phyloP scores from a whole-genome alignment of 2,888 invertebrate genomes.

The Encarsia formosa region DNA sequence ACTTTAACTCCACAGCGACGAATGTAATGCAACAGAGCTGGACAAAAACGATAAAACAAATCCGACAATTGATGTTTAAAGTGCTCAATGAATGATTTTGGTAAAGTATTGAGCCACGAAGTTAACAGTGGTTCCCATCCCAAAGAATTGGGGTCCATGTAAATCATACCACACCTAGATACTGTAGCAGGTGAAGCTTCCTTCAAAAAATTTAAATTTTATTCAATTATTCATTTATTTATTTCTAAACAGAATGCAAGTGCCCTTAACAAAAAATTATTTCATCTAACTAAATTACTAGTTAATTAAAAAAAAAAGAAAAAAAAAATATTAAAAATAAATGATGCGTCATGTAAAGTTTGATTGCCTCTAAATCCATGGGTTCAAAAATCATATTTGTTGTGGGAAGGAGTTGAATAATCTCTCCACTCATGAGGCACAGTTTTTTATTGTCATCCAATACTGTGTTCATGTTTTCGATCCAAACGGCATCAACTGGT shows the following conservation, averaged over 20 bases:
- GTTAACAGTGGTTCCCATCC: slow-evolving; percentile 85
- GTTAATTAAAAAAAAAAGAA: no score
- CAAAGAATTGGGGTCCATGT: slow-evolving; percentile 82
- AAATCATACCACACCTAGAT: slow-evolving; percentile 95
- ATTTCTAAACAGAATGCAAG: no score
- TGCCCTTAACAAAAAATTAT: no score
- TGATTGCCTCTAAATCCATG: slow-evolving; percentile 76
- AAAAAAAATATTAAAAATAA: no score
- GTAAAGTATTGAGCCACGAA: slow-evolving; percentile 83
- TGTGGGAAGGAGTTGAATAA: slow-evolving; percentile 83
- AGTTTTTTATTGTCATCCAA: slow-evolving; percentile 94
- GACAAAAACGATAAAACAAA: slow-evolving; percentile 77
- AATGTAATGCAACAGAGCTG: slow-evolving; percentile 72
- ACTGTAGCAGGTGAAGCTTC: slow-evolving; percentile 90
- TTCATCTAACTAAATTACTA: no score
- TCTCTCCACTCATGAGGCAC: slow-evolving; percentile 95
- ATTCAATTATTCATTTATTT: no score
- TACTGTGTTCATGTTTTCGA: slow-evolving; percentile 94
- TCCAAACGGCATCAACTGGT: slow-evolving; percentile 94
- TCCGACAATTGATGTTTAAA: slow-evolving; percentile 64
- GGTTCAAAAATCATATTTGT: slow-evolving; percentile 93
- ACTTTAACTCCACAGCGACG: slow-evolving; percentile 69
- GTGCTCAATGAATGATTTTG: slow-evolving; percentile 65
- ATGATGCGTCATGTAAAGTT: background rate
- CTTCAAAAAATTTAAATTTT: slow-evolving; percentile 32